Base-by-base conservation (phyloP, 2,888 invertebrate genomes). In the Lamellibrachia columna region DNA sequence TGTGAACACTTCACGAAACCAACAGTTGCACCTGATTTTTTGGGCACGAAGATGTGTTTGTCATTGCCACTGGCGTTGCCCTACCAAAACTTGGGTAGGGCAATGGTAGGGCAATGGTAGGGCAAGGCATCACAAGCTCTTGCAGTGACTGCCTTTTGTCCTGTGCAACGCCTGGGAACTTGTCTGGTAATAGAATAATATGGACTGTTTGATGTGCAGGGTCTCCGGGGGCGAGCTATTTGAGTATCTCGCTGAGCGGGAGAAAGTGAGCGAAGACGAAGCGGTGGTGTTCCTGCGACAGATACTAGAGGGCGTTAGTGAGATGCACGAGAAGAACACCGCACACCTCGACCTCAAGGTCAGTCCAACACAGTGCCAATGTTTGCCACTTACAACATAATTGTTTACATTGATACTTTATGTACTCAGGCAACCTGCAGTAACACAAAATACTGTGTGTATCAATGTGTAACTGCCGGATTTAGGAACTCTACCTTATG, bases 311-410 rank as follows among this genome's bases (percentile, higher is more conserved):
- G 98, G 97, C 52, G 96, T 98, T 90, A 96, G 97, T 94, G 97
- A 98, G 95, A 97, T 98, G 95, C 98, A 98, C 96, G 96, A 97
- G 91, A 97, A 97, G 94, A 97, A 97, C 95, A 97, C 98, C 94
- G 97, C 97, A 93, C 98, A 98, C 96, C 96, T 98, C 94, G 98
- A 98, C 96, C 97, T 98, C 93, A 98, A 98, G 96, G 97, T 97
- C 95, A n/a, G 75, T 75, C 75, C 15, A 75, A 75, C 6, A 75
- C 75, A 3, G 6, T 58, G 7, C 58, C 11, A 15, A 58, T 15
- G 58, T 58, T 58, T 58, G 8, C 58, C 15, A 58, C 58, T 58
- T 58, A 7, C 58, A 58, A 15, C 8, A 11, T 58, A 7, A 58
- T 8, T 58, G 40, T 58, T 58, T 58, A 58, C 58, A 58, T 58